Conservation (phyloP, 2,113 vertebrate species). For the Atractosteus spatula region DNA sequence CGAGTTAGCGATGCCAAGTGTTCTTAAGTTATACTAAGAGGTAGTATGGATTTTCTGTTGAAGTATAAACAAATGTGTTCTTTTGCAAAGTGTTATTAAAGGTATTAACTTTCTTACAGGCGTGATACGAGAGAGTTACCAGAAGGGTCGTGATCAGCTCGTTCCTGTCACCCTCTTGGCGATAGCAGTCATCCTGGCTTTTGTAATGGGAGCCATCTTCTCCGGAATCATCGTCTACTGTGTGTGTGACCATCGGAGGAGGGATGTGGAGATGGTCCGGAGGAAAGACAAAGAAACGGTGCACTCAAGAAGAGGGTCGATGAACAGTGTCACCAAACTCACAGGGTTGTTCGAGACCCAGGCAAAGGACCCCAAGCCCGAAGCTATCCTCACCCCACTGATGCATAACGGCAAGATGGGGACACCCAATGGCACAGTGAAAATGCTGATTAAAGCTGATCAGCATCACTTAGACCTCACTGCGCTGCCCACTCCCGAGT, state of each 20-base stretch:
- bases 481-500: constrained; percentile 90
- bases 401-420: constrained; percentile 92
- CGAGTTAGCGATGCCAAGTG: too few species aligned
- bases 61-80: not conserved
- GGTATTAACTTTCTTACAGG: constrained; percentile 69
- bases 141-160: constrained; percentile 91
- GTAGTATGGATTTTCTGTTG: not conserved
- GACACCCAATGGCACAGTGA: constrained; percentile 73
- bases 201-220: constrained; percentile 94
- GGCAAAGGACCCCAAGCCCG: constrained; percentile 88
- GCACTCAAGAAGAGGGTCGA: constrained; percentile 85
- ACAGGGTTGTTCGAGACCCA: constrained; percentile 90
- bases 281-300: constrained; percentile 87
- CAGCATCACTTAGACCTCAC: constrained; percentile 92
- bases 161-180: constrained; percentile 92
- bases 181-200: constrained; percentile 93
- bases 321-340: constrained; percentile 96
- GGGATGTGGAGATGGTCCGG: constrained; percentile 74
- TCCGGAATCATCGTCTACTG: constrained; percentile 94
- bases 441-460: constrained; percentile 93
- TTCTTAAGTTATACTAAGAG: not conserved
- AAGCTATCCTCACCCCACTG: constrained; percentile 88
- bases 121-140: constrained; percentile 96
- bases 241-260: constrained; percentile 88
- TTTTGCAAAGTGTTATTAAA: too few species aligned